phyloP scores from a whole-genome alignment of 2,888 invertebrate species.

The Mythimna ferrago region DNA sequence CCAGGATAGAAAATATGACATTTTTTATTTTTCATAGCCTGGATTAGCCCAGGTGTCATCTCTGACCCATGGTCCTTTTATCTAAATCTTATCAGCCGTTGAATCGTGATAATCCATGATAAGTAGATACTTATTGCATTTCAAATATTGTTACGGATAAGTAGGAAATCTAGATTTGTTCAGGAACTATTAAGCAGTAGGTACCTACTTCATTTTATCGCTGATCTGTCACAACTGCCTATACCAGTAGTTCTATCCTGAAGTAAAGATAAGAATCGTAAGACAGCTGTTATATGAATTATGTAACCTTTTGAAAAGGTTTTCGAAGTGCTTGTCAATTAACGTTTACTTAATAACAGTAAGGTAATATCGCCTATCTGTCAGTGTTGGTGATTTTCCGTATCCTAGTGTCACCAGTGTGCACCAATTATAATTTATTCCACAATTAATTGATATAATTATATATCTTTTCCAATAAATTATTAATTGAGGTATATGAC shows the following conservation, averaged over 20 bases:
- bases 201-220: constrained; percentile 23
- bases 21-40: too few species aligned
- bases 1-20: too few species aligned
- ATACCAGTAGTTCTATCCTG: neutral
- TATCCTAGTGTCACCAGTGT: neutral
- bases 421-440: neutral
- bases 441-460: neutral
- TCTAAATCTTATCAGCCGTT: neutral
- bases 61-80: too few species aligned
- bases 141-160: too few species aligned
- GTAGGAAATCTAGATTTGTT: neutral
- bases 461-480: neutral
- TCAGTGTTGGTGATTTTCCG: neutral
- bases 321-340: constrained; percentile 21
- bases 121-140: neutral
- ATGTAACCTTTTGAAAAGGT: constrained; percentile 23
- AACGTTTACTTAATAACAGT: constrained; percentile 14
- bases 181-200: constrained; percentile 5
- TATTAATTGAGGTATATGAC: neutral
- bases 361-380: neutral
- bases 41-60: too few species aligned
- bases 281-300: constrained; percentile 18
- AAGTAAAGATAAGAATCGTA: constrained; percentile 21
- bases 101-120: neutral
- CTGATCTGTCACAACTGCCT: constrained; percentile 8